Percentiles rank a stretch among this genome's conserved stretches.
These are phyloP conservation scores for Flexamia atlantica DNA, from an alignment of 2,888 invertebrate species.

Conservation along the genomic window DNA sequence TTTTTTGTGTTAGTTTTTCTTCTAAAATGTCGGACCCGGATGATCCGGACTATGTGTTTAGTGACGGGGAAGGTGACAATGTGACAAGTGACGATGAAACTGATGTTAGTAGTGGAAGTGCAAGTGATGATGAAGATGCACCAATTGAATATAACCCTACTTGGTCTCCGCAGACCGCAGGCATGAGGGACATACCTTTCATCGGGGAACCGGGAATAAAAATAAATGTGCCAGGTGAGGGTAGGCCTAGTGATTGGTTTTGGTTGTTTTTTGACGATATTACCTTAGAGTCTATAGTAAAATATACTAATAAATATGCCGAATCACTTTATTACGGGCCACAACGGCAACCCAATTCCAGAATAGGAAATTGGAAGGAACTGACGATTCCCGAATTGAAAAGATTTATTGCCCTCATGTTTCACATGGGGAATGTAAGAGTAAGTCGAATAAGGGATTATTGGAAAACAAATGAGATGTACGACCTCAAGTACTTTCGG, in stretches of 20 bases:
- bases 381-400: no score
- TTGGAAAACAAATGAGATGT: no score
- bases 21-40: background rate
- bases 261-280: no score
- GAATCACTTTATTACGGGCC: background rate
- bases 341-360: background rate
- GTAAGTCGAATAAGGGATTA: no score
- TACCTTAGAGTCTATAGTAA: background rate
- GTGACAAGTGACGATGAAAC: background rate
- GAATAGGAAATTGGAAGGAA: no score
- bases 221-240: no score
- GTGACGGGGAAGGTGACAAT: background rate
- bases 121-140: background rate
- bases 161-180: background rate
- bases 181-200: conserved; percentile 1
- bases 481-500: no score
- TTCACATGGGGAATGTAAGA: no score
- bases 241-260: no score
- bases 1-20: background rate
- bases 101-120: background rate
- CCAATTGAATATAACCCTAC: background rate
- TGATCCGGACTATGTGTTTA: background rate
- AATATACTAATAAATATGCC: no score
- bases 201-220: background rate
- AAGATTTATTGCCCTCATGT: no score